Percentiles rank a stretch among this genome's conserved stretches.
phyloP scores from a whole-genome alignment of 1,140 invertebrate species.

The Colletes latitarsis region DNA sequence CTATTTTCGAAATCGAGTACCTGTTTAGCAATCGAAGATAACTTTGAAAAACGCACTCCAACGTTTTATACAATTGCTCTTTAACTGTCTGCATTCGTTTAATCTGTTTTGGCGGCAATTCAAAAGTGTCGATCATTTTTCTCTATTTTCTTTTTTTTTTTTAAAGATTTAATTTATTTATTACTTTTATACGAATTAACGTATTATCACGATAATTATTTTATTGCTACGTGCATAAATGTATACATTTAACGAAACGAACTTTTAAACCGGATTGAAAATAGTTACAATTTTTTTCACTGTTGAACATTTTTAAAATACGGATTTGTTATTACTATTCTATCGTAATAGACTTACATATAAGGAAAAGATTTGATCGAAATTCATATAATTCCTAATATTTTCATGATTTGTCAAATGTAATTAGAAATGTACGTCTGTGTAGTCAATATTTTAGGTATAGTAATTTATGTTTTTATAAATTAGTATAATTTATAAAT shows the following conservation, averaged over 20 bases:
- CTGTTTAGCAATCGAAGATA: background rate
- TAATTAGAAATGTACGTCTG: background rate
- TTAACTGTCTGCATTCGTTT: background rate
- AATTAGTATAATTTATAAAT: background rate
- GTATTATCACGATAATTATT: background rate
- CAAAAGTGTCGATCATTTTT: background rate
- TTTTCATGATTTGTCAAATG: background rate
- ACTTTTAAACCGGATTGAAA: background rate
- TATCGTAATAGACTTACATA: background rate
- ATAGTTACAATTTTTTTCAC: background rate
- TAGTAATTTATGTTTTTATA: conserved; percentile 13
- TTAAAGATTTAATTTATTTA: conserved; percentile 34
- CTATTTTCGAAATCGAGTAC: background rate
- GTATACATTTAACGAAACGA: background rate
- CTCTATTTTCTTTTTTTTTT: background rate
- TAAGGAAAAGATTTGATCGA: background rate
- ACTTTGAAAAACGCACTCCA: conserved; percentile 23
- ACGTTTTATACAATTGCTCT: background rate
- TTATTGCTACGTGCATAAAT: background rate
- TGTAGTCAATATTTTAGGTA: background rate
- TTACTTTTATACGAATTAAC: conserved; percentile 27
- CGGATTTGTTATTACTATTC: background rate
- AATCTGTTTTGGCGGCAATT: background rate
- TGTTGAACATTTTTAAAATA: background rate
- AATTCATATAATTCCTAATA: background rate